A percentile compares a stretch with the other conserved stretches of the same genome.
These are phyloP conservation scores for Hartigia nigra DNA, from an alignment of 2,888 invertebrate genomes.

Conservation along the genomic window DNA sequence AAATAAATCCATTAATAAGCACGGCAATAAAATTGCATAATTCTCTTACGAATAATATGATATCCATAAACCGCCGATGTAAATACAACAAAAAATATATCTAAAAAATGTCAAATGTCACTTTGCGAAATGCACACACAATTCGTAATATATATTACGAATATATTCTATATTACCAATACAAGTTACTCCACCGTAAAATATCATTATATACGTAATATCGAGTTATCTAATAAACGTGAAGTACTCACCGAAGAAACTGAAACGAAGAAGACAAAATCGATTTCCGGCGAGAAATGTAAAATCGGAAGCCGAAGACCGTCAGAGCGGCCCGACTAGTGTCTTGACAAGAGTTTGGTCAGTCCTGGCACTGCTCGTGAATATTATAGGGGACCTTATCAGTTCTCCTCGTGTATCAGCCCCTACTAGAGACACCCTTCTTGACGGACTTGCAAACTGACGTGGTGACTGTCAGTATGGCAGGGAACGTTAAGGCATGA, in stretches of 20 bases:
- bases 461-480: neutral
- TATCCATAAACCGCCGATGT: neutral
- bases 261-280: neutral
- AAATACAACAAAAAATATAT: too few species aligned
- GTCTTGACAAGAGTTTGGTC: neutral
- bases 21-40: neutral
- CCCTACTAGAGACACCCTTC: neutral
- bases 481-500: neutral
- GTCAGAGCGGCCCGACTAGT: neutral
- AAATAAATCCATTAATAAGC: neutral
- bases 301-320: neutral
- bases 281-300: neutral
- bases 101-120: neutral
- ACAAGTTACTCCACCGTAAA: neutral
- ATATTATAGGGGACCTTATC: neutral
- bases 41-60: neutral
- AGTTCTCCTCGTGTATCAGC: neutral
- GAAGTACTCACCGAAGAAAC: neutral
- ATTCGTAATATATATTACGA: neutral
- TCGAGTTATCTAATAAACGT: neutral
- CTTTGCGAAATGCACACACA: neutral
- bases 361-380: neutral
- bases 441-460: neutral
- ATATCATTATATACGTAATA: neutral
- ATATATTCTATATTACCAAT: neutral